Evolutionary conservation across 2,888 invertebrate genomes (phyloP).

Genomic region (Acronicta leporina): DNA sequence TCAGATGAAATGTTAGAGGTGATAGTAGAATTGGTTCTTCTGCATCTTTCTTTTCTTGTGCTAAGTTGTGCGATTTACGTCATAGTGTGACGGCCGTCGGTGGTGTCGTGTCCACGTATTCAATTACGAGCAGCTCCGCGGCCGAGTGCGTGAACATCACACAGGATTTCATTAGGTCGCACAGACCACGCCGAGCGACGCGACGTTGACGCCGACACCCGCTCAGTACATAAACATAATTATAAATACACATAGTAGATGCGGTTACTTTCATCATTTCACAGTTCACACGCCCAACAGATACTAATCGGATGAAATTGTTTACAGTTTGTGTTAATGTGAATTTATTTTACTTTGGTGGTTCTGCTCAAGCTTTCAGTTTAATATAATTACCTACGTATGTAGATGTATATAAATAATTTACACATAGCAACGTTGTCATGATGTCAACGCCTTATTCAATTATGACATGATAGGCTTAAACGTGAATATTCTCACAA

Average conservation of each 20-base stretch:
- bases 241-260: constrained; percentile 16
- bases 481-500: not conserved
- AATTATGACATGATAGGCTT: not conserved
- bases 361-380: not conserved
- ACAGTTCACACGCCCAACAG: constrained; percentile 5
- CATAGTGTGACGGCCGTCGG: constrained; percentile 10
- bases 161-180: constrained; percentile 23
- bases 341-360: constrained; percentile 11
- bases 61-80: not conserved
- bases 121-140: constrained; percentile 36
- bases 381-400: constrained; percentile 2
- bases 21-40: constrained; percentile 1
- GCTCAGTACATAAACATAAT: not conserved
- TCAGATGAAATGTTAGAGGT: not conserved
- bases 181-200: too few species aligned
- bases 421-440: not conserved
- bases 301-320: constrained; percentile 7
- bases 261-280: constrained; percentile 24
- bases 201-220: not conserved
- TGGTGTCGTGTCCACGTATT: constrained; percentile 26
- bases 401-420: not conserved
- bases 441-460: not conserved
- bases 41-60: not conserved
- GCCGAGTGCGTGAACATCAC: constrained; percentile 29
- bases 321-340: constrained; percentile 18